Percentiles rank a stretch among this genome's conserved stretches.
phyloP scores from a whole-genome alignment of 2,113 vertebrate species.

The Zosterops japonicus region DNA sequence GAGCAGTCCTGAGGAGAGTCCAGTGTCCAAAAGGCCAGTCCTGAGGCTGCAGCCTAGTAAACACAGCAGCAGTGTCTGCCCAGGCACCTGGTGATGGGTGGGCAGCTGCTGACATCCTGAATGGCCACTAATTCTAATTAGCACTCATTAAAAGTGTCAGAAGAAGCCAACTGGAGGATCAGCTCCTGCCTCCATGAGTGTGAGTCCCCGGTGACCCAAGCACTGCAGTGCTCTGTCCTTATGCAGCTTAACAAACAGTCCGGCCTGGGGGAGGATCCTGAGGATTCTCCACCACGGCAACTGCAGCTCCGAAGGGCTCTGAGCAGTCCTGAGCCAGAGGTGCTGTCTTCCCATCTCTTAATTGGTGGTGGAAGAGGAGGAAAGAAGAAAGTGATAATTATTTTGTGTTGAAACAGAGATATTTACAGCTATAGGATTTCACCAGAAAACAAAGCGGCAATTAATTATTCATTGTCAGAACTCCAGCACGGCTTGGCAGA shows the following conservation, averaged over 20 bases:
- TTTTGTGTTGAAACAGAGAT: constrained; percentile 32
- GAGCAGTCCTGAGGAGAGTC: neutral
- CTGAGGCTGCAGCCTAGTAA: neutral
- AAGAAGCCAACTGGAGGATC: neutral
- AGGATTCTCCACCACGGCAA: neutral
- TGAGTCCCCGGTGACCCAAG: neutral
- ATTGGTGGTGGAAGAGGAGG: neutral
- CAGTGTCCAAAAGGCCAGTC: neutral
- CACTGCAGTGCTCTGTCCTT: neutral
- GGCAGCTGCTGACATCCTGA: neutral
- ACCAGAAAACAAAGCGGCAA: neutral
- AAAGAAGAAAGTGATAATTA: neutral
- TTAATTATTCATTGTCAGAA: neutral
- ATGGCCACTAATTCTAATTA: neutral
- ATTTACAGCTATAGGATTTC: constrained; percentile 38
- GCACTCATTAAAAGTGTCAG: neutral
- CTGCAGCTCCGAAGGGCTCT: neutral
- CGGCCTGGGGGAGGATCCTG: fast-evolving
- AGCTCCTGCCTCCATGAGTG: neutral
- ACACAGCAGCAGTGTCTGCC: neutral
- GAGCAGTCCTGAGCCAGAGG: neutral
- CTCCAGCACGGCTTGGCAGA: fast-evolving
- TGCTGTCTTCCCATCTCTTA: neutral
- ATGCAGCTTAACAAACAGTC: neutral
- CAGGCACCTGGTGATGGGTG: neutral